These are phyloP conservation scores for Labroides dimidiatus DNA, from an alignment of 2,797 vertebrate genomes.

Conservation along the genomic window DNA sequence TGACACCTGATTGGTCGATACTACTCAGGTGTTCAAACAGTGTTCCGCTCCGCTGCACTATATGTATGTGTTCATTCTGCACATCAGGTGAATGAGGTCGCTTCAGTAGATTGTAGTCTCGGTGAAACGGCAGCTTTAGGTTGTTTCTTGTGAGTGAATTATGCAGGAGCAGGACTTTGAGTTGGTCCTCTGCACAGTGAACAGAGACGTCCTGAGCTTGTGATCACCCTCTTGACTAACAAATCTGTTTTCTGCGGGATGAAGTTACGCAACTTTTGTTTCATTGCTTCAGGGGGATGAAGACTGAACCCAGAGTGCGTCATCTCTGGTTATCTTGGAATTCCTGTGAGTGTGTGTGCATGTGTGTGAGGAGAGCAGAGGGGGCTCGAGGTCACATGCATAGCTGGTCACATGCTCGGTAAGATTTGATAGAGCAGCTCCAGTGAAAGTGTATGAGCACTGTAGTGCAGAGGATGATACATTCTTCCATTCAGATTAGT, in stretches of 20 bases:
- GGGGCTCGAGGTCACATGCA: conserved; percentile 52
- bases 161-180: conserved; percentile 4
- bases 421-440: conserved; percentile 52
- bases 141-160: conserved; percentile 16
- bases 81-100: not conserved
- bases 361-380: not conserved
- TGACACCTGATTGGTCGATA: too few relatives aligned
- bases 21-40: not conserved
- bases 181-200: not conserved
- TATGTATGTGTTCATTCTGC: not conserved
- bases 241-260: not conserved
- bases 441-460: conserved; percentile 21
- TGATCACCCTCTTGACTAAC: conserved; percentile 11
- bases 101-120: not conserved
- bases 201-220: not conserved
- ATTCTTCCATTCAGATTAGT: not conserved
- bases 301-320: conserved; percentile 14
- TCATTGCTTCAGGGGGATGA: conserved; percentile 12
- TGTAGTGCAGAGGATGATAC: conserved; percentile 10
- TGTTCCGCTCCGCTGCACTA: not conserved
- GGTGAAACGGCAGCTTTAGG: not conserved
- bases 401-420: conserved; percentile 56
- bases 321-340: conserved; percentile 13
- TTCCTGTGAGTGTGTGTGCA: conserved; percentile 6
- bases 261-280: conserved; percentile 14